Percentiles rank a stretch among this genome's conserved stretches.
phyloP scores from a whole-genome alignment of 2,888 invertebrate genomes.

The Creontiades dilutus region DNA sequence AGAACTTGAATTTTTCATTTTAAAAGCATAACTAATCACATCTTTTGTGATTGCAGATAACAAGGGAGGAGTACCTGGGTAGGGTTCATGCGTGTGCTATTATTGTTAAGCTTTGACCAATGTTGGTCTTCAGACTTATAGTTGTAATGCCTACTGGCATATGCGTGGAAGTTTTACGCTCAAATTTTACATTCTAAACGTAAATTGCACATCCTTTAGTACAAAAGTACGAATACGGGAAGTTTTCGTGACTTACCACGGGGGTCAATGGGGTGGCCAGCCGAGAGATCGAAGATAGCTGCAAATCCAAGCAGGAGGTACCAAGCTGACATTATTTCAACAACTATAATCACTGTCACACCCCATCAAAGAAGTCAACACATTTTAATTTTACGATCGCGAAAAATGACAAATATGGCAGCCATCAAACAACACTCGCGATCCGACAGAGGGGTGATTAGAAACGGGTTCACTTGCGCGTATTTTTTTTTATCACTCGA shows the following conservation, averaged over 20 bases:
- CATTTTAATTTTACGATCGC: constrained; percentile 31
- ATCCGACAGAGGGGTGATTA: background rate
- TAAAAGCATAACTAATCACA: too few relatives aligned
- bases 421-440: constrained; percentile 61
- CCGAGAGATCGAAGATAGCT: constrained; percentile 67
- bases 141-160: too few relatives aligned
- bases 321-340: constrained; percentile 71
- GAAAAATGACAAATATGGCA: constrained; percentile 45
- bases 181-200: too few relatives aligned
- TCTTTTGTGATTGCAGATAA: too few relatives aligned
- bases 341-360: constrained; percentile 57
- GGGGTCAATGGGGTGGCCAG: constrained; percentile 73
- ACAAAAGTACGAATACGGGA: background rate
- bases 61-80: too few relatives aligned
- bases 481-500: background rate
- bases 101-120: too few relatives aligned
- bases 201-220: too few relatives aligned
- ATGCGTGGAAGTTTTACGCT: too few relatives aligned
- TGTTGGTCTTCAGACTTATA: too few relatives aligned
- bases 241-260: constrained; percentile 63
- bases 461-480: constrained; percentile 34
- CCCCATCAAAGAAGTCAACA: constrained; percentile 40
- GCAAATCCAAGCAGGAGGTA: constrained; percentile 66
- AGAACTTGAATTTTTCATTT: too few relatives aligned
- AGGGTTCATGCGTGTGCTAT: too few relatives aligned